Percentiles rank a stretch among this genome's conserved stretches.
phyloP scores from a whole-genome alignment of 2,888 invertebrate genomes.

The Nomada ferruginata region DNA sequence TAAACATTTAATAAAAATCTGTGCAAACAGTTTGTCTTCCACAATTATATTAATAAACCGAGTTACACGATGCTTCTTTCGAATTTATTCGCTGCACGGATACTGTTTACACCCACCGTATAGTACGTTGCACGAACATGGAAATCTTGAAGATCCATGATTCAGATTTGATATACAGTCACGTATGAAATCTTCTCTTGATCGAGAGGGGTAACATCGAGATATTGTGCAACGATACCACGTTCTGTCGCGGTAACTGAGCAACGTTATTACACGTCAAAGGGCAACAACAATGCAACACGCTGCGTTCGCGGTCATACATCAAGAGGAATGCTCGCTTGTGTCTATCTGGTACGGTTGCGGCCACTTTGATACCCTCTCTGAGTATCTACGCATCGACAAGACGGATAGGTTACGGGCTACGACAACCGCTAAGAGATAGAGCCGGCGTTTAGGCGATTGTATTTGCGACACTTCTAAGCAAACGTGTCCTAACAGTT shows the following conservation, averaged over 20 bases:
- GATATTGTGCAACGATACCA: slow-evolving; percentile 25
- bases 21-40: too few relatives aligned
- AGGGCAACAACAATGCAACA: slow-evolving; percentile 55
- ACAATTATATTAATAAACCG: too few relatives aligned
- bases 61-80: too few relatives aligned
- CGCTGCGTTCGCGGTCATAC: slow-evolving; percentile 48
- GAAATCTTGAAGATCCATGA: neutral
- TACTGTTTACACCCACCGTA: too few relatives aligned
- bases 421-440: slow-evolving; percentile 25
- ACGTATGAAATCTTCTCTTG: slow-evolving; percentile 1
- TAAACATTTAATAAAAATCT: too few relatives aligned
- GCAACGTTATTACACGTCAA: slow-evolving; percentile 60
- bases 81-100: too few relatives aligned
- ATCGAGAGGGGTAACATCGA: slow-evolving; percentile 38
- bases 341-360: slow-evolving; percentile 32
- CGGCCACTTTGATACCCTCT: slow-evolving; percentile 46
- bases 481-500: slow-evolving; percentile 25
- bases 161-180: slow-evolving; percentile 6
- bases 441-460: slow-evolving; percentile 54
- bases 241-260: slow-evolving; percentile 38
- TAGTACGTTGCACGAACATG: too few relatives aligned
- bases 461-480: slow-evolving; percentile 59
- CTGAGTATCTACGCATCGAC: slow-evolving; percentile 45
- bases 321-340: slow-evolving; percentile 37
- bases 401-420: slow-evolving; percentile 54